Conservation (phyloP, 2,113 vertebrate species). For the Nanorana parkeri region DNA sequence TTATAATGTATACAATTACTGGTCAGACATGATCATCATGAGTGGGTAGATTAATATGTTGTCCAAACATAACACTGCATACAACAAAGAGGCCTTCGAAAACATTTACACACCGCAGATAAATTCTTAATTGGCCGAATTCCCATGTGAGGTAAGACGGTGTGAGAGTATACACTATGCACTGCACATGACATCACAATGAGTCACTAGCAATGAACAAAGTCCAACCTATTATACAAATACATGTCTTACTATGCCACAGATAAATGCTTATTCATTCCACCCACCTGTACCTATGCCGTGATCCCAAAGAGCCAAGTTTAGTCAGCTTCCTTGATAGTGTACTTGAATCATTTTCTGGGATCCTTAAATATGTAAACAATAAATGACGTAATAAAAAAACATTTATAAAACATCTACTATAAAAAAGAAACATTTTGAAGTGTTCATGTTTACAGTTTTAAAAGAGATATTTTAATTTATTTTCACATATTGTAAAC, state of each 20-base stretch:
- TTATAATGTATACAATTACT: too few species aligned
- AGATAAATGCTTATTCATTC: neutral
- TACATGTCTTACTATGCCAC: neutral
- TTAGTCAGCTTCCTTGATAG: conserved; percentile 84
- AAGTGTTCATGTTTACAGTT: too few species aligned
- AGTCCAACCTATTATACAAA: neutral
- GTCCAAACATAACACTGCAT: too few species aligned
- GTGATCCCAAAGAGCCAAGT: conserved; percentile 82
- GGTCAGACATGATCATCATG: neutral
- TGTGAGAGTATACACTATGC: neutral
- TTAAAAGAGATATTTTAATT: too few species aligned
- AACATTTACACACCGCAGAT: too few species aligned
- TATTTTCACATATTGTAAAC: too few species aligned
- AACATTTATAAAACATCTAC: too few species aligned
- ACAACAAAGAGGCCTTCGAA: too few species aligned
- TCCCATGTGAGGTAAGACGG: neutral
- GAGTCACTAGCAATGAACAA: neutral
- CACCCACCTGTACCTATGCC: conserved; percentile 83
- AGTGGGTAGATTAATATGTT: too few species aligned
- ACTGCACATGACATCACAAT: neutral
- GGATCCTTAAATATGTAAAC: conserved; percentile 71
- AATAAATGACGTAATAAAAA: too few species aligned
- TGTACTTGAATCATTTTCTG: conserved; percentile 82
- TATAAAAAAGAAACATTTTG: too few species aligned
- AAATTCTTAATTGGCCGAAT: neutral